Conservation (phyloP, 2,113 vertebrate genomes). For the Podarcis cretensis region DNA sequence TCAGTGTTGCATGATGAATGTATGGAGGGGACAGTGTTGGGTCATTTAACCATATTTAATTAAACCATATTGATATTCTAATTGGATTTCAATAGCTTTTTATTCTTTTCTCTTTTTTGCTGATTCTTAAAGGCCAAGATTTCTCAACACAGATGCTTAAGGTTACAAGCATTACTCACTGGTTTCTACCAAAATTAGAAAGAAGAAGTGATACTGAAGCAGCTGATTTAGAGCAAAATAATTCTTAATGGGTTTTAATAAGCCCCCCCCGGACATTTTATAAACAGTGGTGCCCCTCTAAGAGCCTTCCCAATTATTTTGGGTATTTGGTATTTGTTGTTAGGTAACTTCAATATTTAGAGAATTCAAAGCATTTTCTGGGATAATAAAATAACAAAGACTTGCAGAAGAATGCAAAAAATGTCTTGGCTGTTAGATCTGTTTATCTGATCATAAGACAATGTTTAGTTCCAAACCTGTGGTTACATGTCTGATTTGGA, state of each 20-base stretch:
- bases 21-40: too few relatives aligned
- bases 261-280: not conserved
- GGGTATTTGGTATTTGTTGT: conserved; percentile 16
- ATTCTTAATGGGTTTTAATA: conserved; percentile 21
- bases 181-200: too few relatives aligned
- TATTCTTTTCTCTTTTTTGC: too few relatives aligned
- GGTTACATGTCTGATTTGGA: not conserved
- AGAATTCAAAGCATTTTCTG: conserved; percentile 58
- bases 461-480: conserved; percentile 1
- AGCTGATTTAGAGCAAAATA: too few relatives aligned
- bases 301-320: conserved; percentile 12
- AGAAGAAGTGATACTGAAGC: too few relatives aligned
- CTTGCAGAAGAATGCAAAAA: conserved; percentile 22
- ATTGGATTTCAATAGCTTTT: too few relatives aligned
- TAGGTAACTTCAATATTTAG: conserved; percentile 40
- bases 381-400: conserved; percentile 31
- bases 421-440: conserved; percentile 12
- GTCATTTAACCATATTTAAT: too few relatives aligned
- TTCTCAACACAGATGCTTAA: too few relatives aligned
- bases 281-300: not conserved
- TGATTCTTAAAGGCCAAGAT: too few relatives aligned
- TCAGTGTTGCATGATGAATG: too few relatives aligned
- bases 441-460: conserved; percentile 37
- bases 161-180: too few relatives aligned
- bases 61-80: too few relatives aligned